Evolutionary conservation across 1,140 invertebrate species (phyloP).

Genomic region (Euura saliciscinereae): DNA sequence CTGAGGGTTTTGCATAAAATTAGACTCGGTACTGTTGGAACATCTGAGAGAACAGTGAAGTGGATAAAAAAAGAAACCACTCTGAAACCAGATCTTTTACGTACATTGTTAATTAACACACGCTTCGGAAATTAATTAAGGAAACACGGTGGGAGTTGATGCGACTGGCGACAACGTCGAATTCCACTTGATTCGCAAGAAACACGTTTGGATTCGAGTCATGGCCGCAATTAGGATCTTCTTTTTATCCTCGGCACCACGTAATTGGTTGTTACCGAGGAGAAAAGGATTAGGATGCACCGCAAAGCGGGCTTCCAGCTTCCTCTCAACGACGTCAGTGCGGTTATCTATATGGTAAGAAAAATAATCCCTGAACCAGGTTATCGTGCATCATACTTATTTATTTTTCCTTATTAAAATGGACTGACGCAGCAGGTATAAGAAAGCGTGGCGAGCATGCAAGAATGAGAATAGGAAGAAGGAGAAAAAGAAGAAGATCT

Average conservation of each 20-base stretch:
- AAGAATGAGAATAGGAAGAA: neutral
- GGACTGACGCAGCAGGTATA: too few species aligned
- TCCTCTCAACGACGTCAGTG: neutral
- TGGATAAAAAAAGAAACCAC: too few species aligned
- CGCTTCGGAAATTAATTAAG: neutral
- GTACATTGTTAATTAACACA: too few species aligned
- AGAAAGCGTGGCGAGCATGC: too few species aligned
- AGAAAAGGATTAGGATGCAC: neutral
- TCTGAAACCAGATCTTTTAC: too few species aligned
- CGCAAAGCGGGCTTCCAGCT: neutral
- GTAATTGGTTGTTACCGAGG: constrained; percentile 1
- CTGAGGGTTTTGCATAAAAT: too few species aligned
- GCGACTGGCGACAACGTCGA: neutral
- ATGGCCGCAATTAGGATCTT: neutral
- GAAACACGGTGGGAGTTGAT: neutral
- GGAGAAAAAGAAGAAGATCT: neutral
- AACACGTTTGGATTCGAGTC: neutral
- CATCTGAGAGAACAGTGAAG: too few species aligned
- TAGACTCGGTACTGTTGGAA: too few species aligned
- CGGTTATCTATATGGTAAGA: too few species aligned
- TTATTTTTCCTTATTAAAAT: too few species aligned
- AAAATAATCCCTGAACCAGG: too few species aligned
- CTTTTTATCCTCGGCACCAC: neutral
- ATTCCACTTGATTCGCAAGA: neutral
- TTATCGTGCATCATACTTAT: too few species aligned